A percentile compares a stretch with the other conserved stretches of the same genome.
Evolutionary conservation across 2,113 vertebrate species (phyloP).

Genomic region (Burhinus bistriatus): DNA sequence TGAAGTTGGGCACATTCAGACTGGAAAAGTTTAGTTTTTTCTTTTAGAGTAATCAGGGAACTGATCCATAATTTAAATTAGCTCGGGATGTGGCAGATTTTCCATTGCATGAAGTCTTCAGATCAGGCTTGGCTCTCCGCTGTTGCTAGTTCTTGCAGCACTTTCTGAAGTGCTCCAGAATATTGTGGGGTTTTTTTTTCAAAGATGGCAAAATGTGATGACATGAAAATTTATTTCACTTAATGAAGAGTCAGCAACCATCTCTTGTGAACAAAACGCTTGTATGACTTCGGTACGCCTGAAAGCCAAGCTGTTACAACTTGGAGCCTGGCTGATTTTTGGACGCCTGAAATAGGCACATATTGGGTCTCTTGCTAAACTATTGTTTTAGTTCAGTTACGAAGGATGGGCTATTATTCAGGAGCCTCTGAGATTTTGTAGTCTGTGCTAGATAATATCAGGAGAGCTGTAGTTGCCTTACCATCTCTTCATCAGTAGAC

Average conservation of each 20-base stretch:
- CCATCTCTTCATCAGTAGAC: neutral
- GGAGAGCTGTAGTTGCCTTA: neutral
- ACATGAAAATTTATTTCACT: constrained; percentile 47
- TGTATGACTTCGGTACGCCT: neutral
- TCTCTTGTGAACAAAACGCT: neutral
- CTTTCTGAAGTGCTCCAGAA: constrained; percentile 1
- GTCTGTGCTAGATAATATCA: neutral
- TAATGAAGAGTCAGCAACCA: constrained; percentile 20
- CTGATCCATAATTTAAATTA: constrained; percentile 58
- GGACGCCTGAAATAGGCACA: neutral
- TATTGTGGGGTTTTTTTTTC: neutral
- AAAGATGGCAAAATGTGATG: constrained; percentile 38
- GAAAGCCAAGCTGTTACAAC: neutral
- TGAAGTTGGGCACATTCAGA: constrained; percentile 11
- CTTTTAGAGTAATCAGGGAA: constrained; percentile 40
- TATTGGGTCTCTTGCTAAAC: neutral
- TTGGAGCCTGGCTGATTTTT: neutral
- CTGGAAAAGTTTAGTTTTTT: constrained; percentile 39
- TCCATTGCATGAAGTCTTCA: constrained; percentile 42
- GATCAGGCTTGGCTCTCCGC: constrained; percentile 38
- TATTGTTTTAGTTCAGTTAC: neutral
- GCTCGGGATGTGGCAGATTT: constrained; percentile 47
- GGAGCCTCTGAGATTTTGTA: neutral
- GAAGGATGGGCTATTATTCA: neutral
- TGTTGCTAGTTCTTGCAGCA: neutral